Percentiles rank a stretch among this genome's conserved stretches.
Conservation (phyloP, 1,140 invertebrate genomes). For the Physella acuta region DNA sequence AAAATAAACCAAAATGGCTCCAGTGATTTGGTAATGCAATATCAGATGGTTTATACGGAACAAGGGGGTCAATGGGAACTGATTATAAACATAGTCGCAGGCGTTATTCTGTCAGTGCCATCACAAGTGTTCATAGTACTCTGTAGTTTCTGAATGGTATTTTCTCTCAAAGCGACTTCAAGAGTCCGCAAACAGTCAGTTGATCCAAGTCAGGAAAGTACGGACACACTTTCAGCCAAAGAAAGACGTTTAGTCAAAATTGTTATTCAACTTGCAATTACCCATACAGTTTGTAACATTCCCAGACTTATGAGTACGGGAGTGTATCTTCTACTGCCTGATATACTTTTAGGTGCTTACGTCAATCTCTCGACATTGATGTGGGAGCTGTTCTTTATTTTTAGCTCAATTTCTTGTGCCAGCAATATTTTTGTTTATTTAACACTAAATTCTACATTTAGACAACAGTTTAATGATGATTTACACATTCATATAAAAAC, state of each 20-base stretch:
- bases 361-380: background rate
- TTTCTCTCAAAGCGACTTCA: background rate
- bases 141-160: background rate
- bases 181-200: background rate
- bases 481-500: too few relatives aligned
- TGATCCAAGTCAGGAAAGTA: background rate
- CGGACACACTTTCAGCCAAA: background rate
- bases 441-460: background rate
- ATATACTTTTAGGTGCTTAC: background rate
- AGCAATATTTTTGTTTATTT: background rate
- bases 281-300: background rate
- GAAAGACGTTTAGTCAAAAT: background rate
- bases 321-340: background rate
- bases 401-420: background rate
- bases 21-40: too few relatives aligned
- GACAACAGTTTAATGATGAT: too few relatives aligned
- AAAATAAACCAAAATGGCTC: background rate
- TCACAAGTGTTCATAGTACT: background rate
- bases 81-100: background rate
- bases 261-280: background rate
- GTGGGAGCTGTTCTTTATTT: background rate
- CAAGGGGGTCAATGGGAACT: background rate
- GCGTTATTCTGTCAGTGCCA: background rate
- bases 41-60: background rate
- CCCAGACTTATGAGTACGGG: background rate